Evolutionary conservation across 2,797 vertebrate genomes (phyloP), one percentile per base, ranked within the genome.

Genomic region (Liasis olivaceus): DNA sequence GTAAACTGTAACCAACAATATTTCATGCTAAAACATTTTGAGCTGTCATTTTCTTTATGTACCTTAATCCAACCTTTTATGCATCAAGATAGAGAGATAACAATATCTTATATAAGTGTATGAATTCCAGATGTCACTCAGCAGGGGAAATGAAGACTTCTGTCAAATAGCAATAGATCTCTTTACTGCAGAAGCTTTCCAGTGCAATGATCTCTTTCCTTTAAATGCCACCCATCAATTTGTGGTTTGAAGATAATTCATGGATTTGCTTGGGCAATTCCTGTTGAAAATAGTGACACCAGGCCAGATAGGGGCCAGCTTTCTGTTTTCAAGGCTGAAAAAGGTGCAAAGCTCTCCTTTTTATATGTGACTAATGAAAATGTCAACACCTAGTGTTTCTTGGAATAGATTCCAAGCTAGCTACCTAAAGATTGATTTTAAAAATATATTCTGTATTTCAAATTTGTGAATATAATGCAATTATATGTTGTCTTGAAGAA

Each of bases 381-480:
- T 47, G n/a, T 42, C 24, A 66, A 31, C 51, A 58, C 60, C 28
- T 60, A 69, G 58, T 9, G 4, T 51, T 88, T 62, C 36, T 91
- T 54, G 56, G 54, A 58, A 54, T 54, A 54, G 42, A 31, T 54
- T 54, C 51, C 17, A 62, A 20, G 15, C 31, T 81, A 54, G 56
- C 15, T 24, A 28, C 28, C 17, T 7, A 6, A 22, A 56, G n/a
- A 88, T 47, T 22, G 2, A 15, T 59, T 88, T 47, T 54, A 59
- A 88, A 88, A 92, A 77, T 28, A 20, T 14, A 62, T 47, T 36
- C 56, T 20, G n/a, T 14, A 60, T 88, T 91, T 72, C 85, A 87
- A 28, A 60, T 88, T 81, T 84, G 58, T 88, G 66, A 92, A 54
- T 77, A 92, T 92, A 81, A 88, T 88, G 69, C 69, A 92, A 88